Evolutionary conservation across 1,140 invertebrate species (phyloP).

Genomic region (Lordiphosa collinella): DNA sequence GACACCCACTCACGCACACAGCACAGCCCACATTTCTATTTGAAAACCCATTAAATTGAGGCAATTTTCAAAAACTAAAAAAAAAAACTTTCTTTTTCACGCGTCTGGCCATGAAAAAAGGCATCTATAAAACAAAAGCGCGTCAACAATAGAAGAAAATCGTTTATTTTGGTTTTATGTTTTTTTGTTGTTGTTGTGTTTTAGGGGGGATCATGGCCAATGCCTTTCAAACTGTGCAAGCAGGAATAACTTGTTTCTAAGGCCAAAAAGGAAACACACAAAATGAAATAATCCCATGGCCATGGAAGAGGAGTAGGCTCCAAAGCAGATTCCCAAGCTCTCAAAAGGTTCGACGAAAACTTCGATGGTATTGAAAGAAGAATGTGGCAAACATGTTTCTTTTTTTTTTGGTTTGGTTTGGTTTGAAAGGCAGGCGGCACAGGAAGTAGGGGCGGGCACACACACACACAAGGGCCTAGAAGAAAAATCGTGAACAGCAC

Average conservation of each 20-base stretch:
- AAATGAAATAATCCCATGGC: conserved; percentile 79
- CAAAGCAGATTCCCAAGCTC: conserved; percentile 70
- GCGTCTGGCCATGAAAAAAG: conserved; percentile 73
- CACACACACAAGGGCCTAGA: conserved; percentile 49
- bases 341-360: conserved; percentile 76
- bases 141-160: conserved; percentile 42
- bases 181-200: background rate
- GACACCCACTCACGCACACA: conserved; percentile 52
- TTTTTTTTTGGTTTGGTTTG: conserved; percentile 5
- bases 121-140: conserved; percentile 55
- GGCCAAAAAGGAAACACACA: conserved; percentile 76
- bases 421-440: conserved; percentile 17
- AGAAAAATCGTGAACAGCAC: conserved; percentile 67
- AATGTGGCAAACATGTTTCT: conserved; percentile 78
- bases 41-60: conserved; percentile 46
- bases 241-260: conserved; percentile 78
- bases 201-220: conserved; percentile 60
- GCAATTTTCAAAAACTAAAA: conserved; percentile 36
- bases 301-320: conserved; percentile 22
- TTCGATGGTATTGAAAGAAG: conserved; percentile 64
- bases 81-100: conserved; percentile 74
- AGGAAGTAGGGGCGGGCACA: conserved; percentile 67
- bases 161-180: conserved; percentile 23
- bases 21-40: conserved; percentile 39
- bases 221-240: conserved; percentile 56